These are phyloP conservation scores for Spea bombifrons DNA, from an alignment of 2,113 vertebrate species.

Conservation along the genomic window DNA sequence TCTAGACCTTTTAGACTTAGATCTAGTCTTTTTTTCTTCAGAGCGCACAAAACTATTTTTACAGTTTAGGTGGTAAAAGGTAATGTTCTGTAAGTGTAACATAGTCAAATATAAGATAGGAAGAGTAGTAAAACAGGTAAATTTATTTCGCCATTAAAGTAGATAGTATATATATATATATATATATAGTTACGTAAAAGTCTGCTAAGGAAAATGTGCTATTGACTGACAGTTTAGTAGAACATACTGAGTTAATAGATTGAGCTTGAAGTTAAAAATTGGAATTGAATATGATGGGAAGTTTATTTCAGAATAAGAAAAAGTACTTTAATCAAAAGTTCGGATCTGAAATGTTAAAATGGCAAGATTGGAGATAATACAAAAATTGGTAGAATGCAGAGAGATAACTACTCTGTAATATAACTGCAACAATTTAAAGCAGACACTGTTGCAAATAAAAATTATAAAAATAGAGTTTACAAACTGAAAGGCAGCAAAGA, in stretches of 20 bases:
- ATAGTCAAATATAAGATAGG: conserved; percentile 54
- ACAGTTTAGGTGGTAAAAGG: conserved; percentile 70
- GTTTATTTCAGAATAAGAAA: neutral
- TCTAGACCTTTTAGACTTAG: conserved; percentile 40
- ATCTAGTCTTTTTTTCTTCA: conserved; percentile 51
- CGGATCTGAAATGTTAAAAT: too few relatives aligned
- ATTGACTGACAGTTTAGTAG: neutral
- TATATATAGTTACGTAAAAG: neutral
- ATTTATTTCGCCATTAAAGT: conserved; percentile 17
- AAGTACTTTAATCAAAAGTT: too few relatives aligned
- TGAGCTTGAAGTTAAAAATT: neutral
- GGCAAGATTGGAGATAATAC: too few relatives aligned
- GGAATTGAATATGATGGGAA: neutral
- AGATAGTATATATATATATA: conserved; percentile 17
- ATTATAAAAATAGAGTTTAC: too few relatives aligned
- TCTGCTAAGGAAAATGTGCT: neutral
- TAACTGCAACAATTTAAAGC: too few relatives aligned
- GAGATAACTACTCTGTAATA: too few relatives aligned
- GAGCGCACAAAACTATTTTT: conserved; percentile 74
- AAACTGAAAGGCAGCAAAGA: too few relatives aligned
- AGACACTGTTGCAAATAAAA: too few relatives aligned
- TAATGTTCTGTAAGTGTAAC: conserved; percentile 69
- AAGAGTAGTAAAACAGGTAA: neutral
- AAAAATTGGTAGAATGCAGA: too few relatives aligned
- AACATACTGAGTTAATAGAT: neutral